These are phyloP conservation scores for Triplophysa yarkandensis DNA, from an alignment of 2,797 vertebrate genomes.

Conservation along the genomic window DNA sequence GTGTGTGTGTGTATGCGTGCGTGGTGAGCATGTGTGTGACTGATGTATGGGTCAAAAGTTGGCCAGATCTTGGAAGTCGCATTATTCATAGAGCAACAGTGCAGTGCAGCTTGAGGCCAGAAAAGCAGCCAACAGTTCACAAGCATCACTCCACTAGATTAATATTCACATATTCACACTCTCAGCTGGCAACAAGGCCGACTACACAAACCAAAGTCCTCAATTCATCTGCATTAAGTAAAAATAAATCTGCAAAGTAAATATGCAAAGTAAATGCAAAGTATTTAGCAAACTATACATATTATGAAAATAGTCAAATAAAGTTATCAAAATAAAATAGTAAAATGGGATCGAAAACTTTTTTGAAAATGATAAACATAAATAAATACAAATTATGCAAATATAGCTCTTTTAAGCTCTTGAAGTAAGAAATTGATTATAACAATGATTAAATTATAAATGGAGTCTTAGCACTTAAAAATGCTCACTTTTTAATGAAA, in stretches of 20 bases:
- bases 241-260: too few relatives aligned
- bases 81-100: slow-evolving; percentile 59
- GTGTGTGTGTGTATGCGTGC: too few relatives aligned
- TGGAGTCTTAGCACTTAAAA: slow-evolving; percentile 63
- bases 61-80: slow-evolving; percentile 47
- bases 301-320: background rate
- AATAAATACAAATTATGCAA: slow-evolving; percentile 58
- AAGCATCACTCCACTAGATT: slow-evolving; percentile 60
- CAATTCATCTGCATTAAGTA: slow-evolving; percentile 2
- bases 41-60: slow-evolving; percentile 39
- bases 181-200: slow-evolving; percentile 20
- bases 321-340: background rate
- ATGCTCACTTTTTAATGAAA: slow-evolving; percentile 21
- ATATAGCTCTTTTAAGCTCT: slow-evolving; percentile 61
- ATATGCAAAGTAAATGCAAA: background rate
- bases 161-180: slow-evolving; percentile 56
- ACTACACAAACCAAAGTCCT: slow-evolving; percentile 16
- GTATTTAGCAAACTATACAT: slow-evolving; percentile 5
- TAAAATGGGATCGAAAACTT: too few relatives aligned
- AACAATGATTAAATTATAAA: slow-evolving; percentile 72
- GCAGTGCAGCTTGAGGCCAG: slow-evolving; percentile 50
- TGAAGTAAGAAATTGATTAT: slow-evolving; percentile 66
- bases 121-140: slow-evolving; percentile 53
- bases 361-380: slow-evolving; percentile 51
- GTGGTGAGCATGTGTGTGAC: slow-evolving; percentile 8